phyloP scores from a whole-genome alignment of 23 tunicate species.

The Diplosoma virens region DNA sequence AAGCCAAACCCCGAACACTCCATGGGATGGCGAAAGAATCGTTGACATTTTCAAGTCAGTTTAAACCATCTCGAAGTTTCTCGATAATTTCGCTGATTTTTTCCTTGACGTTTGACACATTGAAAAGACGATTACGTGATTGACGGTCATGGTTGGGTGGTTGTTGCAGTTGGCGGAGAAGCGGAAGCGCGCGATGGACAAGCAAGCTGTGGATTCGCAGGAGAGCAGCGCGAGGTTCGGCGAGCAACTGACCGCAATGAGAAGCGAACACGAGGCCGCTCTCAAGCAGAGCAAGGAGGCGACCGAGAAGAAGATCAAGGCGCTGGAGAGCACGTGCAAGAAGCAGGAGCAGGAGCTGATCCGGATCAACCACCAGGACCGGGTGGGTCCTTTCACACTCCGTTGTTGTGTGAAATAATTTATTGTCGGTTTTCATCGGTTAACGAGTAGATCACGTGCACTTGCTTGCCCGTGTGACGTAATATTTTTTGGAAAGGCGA shows the following conservation, averaged over 20 bases:
- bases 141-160: no score
- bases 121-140: no score
- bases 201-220: constrained; percentile 83
- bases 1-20: no score
- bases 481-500: constrained; percentile 20
- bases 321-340: constrained; percentile 58
- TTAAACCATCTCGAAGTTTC: no score
- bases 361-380: constrained; percentile 75
- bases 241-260: constrained; percentile 21
- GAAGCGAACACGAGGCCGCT: constrained; percentile 33
- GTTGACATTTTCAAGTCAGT: no score
- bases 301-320: constrained; percentile 45
- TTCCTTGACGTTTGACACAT: no score
- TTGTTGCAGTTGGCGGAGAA: constrained; percentile 83
- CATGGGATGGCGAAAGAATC: no score
- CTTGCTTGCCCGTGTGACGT: not conserved
- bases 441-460: not conserved
- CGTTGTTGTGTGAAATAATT: not conserved
- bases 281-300: constrained; percentile 8
- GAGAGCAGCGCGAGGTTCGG: constrained; percentile 60
- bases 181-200: constrained; percentile 73
- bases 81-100: no score
- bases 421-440: not conserved
- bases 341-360: constrained; percentile 83
- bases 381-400: constrained; percentile 59